Evolutionary conservation across 2,888 invertebrate species (phyloP).

Genomic region (Zhuqinia jingwanae): DNA sequence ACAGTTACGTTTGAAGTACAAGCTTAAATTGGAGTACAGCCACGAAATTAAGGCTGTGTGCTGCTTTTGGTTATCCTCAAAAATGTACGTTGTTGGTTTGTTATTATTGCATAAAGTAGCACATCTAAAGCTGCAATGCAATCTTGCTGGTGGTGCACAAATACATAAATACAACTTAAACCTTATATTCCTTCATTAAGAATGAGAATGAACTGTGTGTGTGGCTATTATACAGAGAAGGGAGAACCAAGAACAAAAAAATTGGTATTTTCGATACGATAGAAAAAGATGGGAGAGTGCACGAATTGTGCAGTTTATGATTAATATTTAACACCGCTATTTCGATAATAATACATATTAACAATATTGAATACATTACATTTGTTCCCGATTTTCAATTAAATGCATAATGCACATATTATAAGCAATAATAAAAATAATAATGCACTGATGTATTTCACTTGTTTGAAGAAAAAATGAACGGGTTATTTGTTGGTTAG

Average conservation of each 20-base stretch:
- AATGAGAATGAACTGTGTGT: background rate
- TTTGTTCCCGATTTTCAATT: background rate
- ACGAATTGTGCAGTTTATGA: too few species aligned
- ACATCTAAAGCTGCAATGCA: conserved; percentile 55
- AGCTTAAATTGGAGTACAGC: conserved; percentile 63
- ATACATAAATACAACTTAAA: conserved; percentile 30
- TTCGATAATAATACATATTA: background rate
- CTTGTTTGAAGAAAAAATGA: too few species aligned
- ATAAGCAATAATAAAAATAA: too few species aligned
- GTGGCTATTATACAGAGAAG: background rate
- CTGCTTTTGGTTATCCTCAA: conserved; percentile 53
- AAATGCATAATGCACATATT: too few species aligned
- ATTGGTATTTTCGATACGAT: too few species aligned
- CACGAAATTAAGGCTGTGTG: conserved; percentile 67
- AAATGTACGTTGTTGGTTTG: conserved; percentile 3
- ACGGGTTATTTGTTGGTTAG: too few species aligned
- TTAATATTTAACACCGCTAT: background rate
- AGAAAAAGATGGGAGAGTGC: too few species aligned
- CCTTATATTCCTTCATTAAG: conserved; percentile 18
- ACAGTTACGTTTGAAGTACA: conserved; percentile 27
- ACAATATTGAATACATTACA: too few species aligned
- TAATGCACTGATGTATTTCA: too few species aligned
- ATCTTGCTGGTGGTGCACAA: conserved; percentile 31
- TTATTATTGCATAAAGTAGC: conserved; percentile 59
- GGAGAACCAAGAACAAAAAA: too few species aligned